Evolutionary conservation across 2,797 vertebrate genomes (phyloP), one percentile per base, ranked within the genome.

Genomic region (Enteromius fasciolatus): DNA sequence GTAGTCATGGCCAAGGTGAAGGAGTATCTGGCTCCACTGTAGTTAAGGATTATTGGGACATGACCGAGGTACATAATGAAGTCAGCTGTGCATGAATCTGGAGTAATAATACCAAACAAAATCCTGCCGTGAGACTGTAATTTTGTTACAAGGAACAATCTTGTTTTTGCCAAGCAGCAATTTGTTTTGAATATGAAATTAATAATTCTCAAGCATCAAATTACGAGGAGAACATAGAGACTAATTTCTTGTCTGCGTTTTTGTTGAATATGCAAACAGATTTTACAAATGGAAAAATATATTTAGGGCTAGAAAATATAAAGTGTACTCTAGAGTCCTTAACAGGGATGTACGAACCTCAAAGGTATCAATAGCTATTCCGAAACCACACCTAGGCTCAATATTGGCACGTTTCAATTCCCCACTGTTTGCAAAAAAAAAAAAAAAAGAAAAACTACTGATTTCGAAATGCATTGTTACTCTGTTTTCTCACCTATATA

Each of bases 1-100:
- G 91, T 90, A 91, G 90, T 92, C 83, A 70, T 64, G 81, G 87
- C 92, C 90, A 91, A 92, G 89, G 81, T 84, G 88, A 90, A 91
- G 88, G 90, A 90, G 92, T 91, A 90, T 90, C 87, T 88, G 90
- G 28, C 74, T 61, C 76, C 39, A 77, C 79, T 84, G 78, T 89
- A 89, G 86, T 88, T 80, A 28, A 41, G 64, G 68, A 82, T 83
- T 63, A 79, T 15, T 18, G 46, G 28, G 76, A 84, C 52, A n/a
- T 72, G 33, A 81, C 41, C 8, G 11, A 57, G 67, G 28, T 54
- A 23, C 48, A 59, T 83, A 63, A 83, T 67, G 36, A 75, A 31
- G 39, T 76, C 59, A 61, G 46, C 64, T 33, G 46, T 63, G 31
- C n/a, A 72, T 50, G 25, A 41, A 50, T 46, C 68, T 15, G 33